Conservation (phyloP, 2,797 vertebrate species). For the Pithecia hirsuta region DNA sequence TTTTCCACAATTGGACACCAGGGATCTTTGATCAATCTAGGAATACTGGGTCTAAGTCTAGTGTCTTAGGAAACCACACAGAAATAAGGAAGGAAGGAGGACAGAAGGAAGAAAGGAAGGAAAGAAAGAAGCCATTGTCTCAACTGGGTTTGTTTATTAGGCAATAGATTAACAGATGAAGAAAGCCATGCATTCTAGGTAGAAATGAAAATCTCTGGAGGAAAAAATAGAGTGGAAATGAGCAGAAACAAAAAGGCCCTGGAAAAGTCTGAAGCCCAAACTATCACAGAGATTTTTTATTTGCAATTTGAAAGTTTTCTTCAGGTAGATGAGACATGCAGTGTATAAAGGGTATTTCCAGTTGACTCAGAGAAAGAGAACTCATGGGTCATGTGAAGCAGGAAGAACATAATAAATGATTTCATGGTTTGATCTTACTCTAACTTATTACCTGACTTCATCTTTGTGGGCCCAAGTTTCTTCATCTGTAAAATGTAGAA, state of each 20-base stretch:
- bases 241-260: not conserved
- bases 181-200: not conserved
- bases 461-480: not conserved
- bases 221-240: not conserved
- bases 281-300: not conserved
- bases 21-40: not conserved
- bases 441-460: not conserved
- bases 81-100: not conserved
- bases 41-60: not conserved
- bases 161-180: not conserved
- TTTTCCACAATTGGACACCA: not conserved
- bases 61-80: not conserved
- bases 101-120: not conserved
- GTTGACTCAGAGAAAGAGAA: conserved; percentile 49
- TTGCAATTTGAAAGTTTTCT: conserved; percentile 25
- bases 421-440: conserved; percentile 24
- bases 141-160: not conserved
- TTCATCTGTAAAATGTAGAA: not conserved
- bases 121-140: not conserved
- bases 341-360: conserved; percentile 51
- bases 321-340: not conserved
- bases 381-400: not conserved
- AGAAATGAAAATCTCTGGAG: conserved; percentile 31
- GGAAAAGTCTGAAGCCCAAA: not conserved
- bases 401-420: not conserved